Conservation (phyloP, 2,797 vertebrate species). For the Eulemur rubriventer region DNA sequence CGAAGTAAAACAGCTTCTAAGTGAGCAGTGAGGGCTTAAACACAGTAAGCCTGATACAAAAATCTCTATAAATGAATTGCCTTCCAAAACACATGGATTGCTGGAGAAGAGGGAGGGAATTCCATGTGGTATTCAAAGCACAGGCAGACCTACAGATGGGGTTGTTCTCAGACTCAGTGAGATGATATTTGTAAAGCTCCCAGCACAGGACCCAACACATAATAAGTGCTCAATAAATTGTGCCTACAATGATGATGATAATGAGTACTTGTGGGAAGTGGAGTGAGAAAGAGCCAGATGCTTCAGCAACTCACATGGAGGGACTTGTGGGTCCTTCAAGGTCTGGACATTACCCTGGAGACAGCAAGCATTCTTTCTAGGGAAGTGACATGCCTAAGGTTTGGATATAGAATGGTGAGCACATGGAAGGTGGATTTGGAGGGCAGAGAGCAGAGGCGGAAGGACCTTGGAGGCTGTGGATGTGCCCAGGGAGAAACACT, state of each 20-base stretch:
- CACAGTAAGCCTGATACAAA: neutral
- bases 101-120: neutral
- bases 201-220: neutral
- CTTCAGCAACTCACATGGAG: neutral
- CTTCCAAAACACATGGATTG: neutral
- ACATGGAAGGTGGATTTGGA: neutral
- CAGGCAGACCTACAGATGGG: neutral
- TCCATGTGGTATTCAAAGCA: neutral
- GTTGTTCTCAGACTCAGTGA: neutral
- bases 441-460: neutral
- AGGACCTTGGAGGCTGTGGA: neutral
- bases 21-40: neutral
- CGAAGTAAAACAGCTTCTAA: neutral
- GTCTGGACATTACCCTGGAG: neutral
- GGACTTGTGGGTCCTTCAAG: neutral
- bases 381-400: neutral
- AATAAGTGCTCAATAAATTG: neutral
- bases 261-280: neutral
- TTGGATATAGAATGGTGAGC: neutral
- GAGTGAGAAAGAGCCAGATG: neutral
- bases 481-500: neutral
- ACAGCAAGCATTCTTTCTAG: neutral
- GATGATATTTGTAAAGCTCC: neutral
- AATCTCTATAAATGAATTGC: neutral
- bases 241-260: neutral